Base-by-base conservation (phyloP, 2,797 vertebrate genomes). In the Chaetophractus vellerosus region DNA sequence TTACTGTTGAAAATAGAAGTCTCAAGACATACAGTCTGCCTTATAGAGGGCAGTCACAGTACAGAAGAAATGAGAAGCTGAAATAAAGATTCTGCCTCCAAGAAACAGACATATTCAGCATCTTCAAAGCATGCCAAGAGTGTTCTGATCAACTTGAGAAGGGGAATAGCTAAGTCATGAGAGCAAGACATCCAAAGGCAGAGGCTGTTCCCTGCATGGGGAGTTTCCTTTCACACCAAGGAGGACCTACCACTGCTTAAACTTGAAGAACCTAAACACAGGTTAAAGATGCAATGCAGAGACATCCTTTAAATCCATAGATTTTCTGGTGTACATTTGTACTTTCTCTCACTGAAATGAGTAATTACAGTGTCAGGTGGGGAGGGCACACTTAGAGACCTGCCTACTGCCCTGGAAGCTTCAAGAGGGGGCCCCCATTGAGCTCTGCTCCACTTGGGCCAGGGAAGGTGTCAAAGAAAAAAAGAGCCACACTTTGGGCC, bases 161-260 rank as follows among this genome's bases (percentile, higher is more conserved):
- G 0, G 8, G 10, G 14, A 31, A 81, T 26, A n/a, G n/a, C 10
- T 24, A 48, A 88, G 12, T 48, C 9, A n/a, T 1, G 2, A 6
- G 28, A 28, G 26, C 18, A 57, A 21, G 61, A 78, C 4, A 28
- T 1, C 18, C 18, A 15, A 26, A 24, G 21, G 31, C 28, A 16
- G 3, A 72, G 23, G 4, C 11, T 0, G 31, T 41, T 21, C 4
- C 31, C 15, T 26, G 50, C 6, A 1, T 1, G 2, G 23, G 2
- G 38, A 59, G 9, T 52, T 57, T n/a, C 4, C 55, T 31, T 59
- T 59, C 52, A 41, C 10, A 36, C 12, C 3, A 1, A 36, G 19
- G 41, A 36, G 41, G 19, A 52, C 19, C 14, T 55, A 68, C 36
- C 6, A 6, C 59, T n/a, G 33, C 66, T 88, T 78, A 78, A 6